A percentile compares a stretch with the other conserved stretches of the same genome.
Conservation (phyloP, 2,888 invertebrate genomes). For the Bruchidius siliquastri region DNA sequence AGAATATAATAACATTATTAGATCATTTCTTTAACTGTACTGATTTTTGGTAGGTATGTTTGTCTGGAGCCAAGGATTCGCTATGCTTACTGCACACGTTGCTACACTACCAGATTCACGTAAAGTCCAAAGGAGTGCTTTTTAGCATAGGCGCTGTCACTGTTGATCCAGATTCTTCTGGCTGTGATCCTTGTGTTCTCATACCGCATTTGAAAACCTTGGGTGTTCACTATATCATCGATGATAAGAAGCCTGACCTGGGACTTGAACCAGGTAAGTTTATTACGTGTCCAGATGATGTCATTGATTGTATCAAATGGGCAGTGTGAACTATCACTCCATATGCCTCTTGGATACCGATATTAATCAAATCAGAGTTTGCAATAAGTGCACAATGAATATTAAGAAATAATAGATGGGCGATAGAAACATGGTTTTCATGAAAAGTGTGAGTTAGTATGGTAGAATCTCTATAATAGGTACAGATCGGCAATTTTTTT, state of each 20-base stretch:
- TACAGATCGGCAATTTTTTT: no score
- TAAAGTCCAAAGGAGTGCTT: slow-evolving; percentile 66
- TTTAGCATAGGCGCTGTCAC: slow-evolving; percentile 72
- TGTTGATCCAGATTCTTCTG: slow-evolving; percentile 64
- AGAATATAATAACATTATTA: no score
- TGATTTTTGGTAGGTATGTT: slow-evolving; percentile 55
- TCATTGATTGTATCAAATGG: no score
- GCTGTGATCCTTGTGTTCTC: slow-evolving; percentile 53
- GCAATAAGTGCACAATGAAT: no score
- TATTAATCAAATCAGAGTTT: no score
- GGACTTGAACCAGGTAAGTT: slow-evolving; percentile 30
- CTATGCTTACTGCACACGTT: slow-evolving; percentile 79
- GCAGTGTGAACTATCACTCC: no score
- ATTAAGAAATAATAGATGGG: no score
- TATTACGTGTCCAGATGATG: not conserved
- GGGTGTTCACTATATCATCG: slow-evolving; percentile 72
- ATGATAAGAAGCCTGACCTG: slow-evolving; percentile 47
- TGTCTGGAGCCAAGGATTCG: slow-evolving; percentile 81
- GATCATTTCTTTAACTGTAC: no score
- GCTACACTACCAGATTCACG: slow-evolving; percentile 78
- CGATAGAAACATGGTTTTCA: no score
- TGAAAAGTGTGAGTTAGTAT: no score
- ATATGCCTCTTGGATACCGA: no score
- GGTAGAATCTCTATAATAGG: no score
- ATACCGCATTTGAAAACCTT: slow-evolving; percentile 71